Conservation (phyloP, 1,140 invertebrate genomes). For the Panulirus ornatus region DNA sequence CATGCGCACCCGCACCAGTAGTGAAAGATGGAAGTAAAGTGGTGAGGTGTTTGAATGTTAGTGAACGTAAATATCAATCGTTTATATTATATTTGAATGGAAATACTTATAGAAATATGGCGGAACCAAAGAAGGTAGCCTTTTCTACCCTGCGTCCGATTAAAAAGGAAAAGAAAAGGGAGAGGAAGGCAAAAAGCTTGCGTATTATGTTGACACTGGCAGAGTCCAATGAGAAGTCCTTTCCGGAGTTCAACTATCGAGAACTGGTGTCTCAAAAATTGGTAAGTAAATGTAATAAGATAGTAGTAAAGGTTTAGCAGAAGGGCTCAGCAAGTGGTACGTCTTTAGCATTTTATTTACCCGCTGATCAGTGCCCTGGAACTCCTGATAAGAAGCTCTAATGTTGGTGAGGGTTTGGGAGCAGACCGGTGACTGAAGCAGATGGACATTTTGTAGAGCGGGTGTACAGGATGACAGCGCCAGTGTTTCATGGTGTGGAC, state of each 20-base stretch:
- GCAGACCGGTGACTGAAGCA: slow-evolving; percentile 54
- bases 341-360: neutral
- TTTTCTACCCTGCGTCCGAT: slow-evolving; percentile 60
- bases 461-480: slow-evolving; percentile 56
- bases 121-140: slow-evolving; percentile 68
- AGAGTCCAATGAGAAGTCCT: slow-evolving; percentile 70
- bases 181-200: slow-evolving; percentile 61
- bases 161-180: slow-evolving; percentile 65
- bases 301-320: neutral
- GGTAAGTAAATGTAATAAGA: slow-evolving; percentile 38
- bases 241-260: slow-evolving; percentile 72
- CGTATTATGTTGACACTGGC: slow-evolving; percentile 65
- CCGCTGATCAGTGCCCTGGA: neutral
- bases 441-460: slow-evolving; percentile 70
- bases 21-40: slow-evolving; percentile 71
- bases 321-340: neutral
- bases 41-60: slow-evolving; percentile 68
- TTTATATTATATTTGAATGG: slow-evolving; percentile 66
- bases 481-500: slow-evolving; percentile 45
- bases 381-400: neutral
- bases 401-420: slow-evolving; percentile 9
- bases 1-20: slow-evolving; percentile 54
- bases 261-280: slow-evolving; percentile 66
- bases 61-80: slow-evolving; percentile 43
- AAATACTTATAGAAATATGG: slow-evolving; percentile 56